Base-by-base conservation (phyloP, 1,140 invertebrate species). In the Drosophila persimilis region DNA sequence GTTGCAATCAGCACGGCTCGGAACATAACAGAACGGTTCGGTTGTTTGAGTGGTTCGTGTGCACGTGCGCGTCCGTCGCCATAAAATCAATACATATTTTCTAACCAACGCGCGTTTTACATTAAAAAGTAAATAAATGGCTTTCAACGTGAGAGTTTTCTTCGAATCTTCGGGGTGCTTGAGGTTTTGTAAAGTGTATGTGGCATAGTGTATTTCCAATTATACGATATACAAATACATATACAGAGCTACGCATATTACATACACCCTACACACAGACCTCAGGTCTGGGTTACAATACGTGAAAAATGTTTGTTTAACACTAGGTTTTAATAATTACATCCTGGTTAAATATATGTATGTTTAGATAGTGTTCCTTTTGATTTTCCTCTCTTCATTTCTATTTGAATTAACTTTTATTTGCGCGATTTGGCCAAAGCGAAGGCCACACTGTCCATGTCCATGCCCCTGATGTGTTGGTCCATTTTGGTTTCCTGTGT, bases 241-340 rank as follows among this genome's bases (percentile, higher is more conserved):
- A 53, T 73, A 53, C 7, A 9, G 11, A 22, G 17, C 22, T 11
- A 13, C 35, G 5, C 35, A 39, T 13, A 13, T 13, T 59, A 58
- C 54, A 53, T 57, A 48, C 55, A 51, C 66, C 50, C 44, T 54
- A 35, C 17, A 45, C 35, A 24, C n/a, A 35, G 63, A 56, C 63
- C 63, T 67, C 44, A 56, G 65, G 63, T 56, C 65, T 24, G 63
- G 51, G 50, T 44, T 69, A 69, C 63, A 67, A 48, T 70, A 71
- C 66, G 31, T 71, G 58, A 60, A 71, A 60, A 41, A 50, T 66
- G 64, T 70, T 77, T 66, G 9, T 39, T 61, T 75, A 79, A 75
- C 80, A 85, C 76, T 73, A 76, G 47, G 79, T 63, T 75, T 71
- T 85, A 76, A 85, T 74, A 73, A 74, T 74, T 74, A 74, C 61